These are phyloP conservation scores for Aspiorhynchus laticeps DNA, from an alignment of 2,113 vertebrate genomes.

Conservation along the genomic window DNA sequence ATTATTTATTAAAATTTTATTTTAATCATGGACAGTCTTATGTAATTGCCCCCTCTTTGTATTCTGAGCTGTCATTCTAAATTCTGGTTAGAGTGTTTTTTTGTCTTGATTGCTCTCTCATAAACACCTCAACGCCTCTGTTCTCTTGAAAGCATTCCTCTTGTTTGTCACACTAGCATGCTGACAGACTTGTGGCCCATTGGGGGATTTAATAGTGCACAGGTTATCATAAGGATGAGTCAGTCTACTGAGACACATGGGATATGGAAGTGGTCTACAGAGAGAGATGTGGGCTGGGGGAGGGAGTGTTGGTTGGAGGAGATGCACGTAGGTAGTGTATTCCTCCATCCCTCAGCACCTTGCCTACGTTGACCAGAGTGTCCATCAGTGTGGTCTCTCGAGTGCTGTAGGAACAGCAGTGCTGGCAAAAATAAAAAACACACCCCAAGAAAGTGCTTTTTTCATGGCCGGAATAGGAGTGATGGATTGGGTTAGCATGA, in stretches of 20 bases:
- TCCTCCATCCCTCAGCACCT: conserved; percentile 70
- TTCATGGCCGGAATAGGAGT: conserved; percentile 71
- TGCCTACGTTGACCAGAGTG: conserved; percentile 74
- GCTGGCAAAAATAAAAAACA: conserved; percentile 75
- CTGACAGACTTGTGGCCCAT: conserved; percentile 29
- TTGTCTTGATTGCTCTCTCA: background rate
- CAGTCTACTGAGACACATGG: conserved; percentile 33
- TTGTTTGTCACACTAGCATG: conserved; percentile 21
- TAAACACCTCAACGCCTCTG: background rate
- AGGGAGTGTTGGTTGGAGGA: conserved; percentile 10
- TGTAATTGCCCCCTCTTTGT: background rate
- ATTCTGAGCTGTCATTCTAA: background rate
- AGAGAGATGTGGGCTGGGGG: conserved; percentile 44
- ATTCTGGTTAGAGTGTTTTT: background rate
- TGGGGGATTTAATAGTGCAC: conserved; percentile 29
- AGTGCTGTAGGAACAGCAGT: conserved; percentile 74
- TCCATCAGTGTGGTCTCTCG: conserved; percentile 78
- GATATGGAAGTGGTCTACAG: conserved; percentile 55
- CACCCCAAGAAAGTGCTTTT: conserved; percentile 78
- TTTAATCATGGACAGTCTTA: background rate
- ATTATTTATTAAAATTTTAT: background rate
- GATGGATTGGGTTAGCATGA: conserved; percentile 73
- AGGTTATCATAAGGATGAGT: conserved; percentile 45
- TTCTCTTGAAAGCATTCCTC: conserved; percentile 9
- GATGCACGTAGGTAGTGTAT: conserved; percentile 47